Conservation (phyloP, 1,140 invertebrate species). For the Drosophila santomea region DNA sequence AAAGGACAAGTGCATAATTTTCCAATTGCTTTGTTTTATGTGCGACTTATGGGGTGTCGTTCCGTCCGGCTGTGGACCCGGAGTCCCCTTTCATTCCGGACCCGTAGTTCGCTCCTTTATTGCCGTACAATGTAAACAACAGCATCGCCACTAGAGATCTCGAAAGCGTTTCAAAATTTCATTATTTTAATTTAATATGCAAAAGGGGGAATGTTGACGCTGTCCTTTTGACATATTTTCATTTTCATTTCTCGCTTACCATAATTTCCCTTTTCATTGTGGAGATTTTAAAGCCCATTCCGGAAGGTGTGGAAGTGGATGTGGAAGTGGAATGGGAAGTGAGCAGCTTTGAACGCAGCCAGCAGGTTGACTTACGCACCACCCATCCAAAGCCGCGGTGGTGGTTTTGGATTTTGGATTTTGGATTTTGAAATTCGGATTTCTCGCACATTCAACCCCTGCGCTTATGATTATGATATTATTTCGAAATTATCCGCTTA, state of each 20-base stretch:
- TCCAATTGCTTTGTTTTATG: constrained; percentile 83
- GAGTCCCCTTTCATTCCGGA: constrained; percentile 1
- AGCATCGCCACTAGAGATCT: constrained; percentile 38
- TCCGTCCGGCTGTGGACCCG: neutral
- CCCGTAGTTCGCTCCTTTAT: constrained; percentile 45
- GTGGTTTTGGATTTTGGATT: constrained; percentile 15
- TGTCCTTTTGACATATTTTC: constrained; percentile 79
- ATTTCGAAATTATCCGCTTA: constrained; percentile 84
- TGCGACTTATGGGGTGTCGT: constrained; percentile 36
- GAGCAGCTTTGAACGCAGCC: constrained; percentile 74
- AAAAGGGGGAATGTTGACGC: constrained; percentile 47
- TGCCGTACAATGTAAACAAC: constrained; percentile 77
- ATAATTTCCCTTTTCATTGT: constrained; percentile 67
- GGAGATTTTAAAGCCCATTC: constrained; percentile 57
- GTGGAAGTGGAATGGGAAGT: constrained; percentile 47
- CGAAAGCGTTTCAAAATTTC: constrained; percentile 74
- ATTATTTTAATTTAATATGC: constrained; percentile 83
- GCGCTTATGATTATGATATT: constrained; percentile 84
- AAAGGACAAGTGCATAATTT: constrained; percentile 81
- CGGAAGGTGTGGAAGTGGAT: constrained; percentile 25
- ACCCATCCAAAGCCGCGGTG: constrained; percentile 12
- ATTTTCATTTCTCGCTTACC: constrained; percentile 65
- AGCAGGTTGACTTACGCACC: constrained; percentile 72
- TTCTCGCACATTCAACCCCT: constrained; percentile 31
- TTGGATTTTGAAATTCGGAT: constrained; percentile 7